Evolutionary conservation across 2,113 vertebrate genomes (phyloP).

Genomic region (Apodemus sylvaticus): DNA sequence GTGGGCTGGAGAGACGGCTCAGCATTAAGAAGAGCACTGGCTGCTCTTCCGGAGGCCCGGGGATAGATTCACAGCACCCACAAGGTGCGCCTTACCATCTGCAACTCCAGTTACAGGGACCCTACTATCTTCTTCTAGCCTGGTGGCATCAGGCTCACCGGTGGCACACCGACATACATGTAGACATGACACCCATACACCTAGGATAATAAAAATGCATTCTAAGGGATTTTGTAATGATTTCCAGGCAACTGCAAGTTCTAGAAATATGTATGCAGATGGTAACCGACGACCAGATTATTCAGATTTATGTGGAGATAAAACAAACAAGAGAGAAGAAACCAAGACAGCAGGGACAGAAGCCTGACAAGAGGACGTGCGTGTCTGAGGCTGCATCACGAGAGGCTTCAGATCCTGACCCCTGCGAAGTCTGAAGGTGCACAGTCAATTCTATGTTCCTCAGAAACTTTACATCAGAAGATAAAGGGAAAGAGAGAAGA

Average conservation of each 20-base stretch:
- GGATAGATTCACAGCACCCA: too few species aligned
- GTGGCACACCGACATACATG: neutral
- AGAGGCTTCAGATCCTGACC: neutral
- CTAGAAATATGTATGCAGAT: neutral
- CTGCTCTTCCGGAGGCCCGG: neutral
- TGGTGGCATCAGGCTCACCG: neutral
- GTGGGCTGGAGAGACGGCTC: neutral
- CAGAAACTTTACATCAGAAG: neutral
- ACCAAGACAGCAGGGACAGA: neutral
- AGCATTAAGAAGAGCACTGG: neutral
- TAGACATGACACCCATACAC: neutral
- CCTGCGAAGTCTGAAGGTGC: neutral
- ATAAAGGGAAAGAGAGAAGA: neutral
- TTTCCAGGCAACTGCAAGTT: neutral
- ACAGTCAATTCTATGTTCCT: neutral
- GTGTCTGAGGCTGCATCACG: neutral
- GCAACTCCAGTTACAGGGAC: too few species aligned
- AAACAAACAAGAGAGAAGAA: neutral
- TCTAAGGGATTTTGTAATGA: neutral
- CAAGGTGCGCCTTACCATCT: too few species aligned
- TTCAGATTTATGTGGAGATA: neutral
- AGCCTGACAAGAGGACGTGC: accelerated
- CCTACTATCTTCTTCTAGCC: neutral
- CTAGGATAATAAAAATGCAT: neutral
- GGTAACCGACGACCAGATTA: too few species aligned